These are phyloP conservation scores for Corythornis madagascariensis DNA, from an alignment of 2,113 vertebrate species.

Conservation along the genomic window DNA sequence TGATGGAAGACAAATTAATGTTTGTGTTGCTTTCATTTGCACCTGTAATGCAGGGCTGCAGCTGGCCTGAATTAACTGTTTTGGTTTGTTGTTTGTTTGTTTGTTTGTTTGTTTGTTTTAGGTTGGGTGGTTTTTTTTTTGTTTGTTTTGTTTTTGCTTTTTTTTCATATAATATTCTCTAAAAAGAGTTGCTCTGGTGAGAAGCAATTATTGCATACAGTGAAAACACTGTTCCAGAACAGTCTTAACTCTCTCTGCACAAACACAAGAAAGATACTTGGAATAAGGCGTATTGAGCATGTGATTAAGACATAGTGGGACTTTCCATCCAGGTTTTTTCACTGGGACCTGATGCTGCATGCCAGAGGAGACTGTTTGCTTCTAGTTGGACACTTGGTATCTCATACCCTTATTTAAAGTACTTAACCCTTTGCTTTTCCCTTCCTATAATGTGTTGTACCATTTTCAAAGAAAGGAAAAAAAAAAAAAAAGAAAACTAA, in stretches of 20 bases:
- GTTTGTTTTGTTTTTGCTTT: background rate
- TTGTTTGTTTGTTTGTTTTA: no score
- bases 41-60: background rate
- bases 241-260: background rate
- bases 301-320: background rate
- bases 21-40: background rate
- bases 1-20: background rate
- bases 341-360: background rate
- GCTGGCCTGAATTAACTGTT: background rate
- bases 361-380: background rate
- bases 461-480: background rate
- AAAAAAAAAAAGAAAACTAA: background rate
- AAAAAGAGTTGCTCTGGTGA: background rate
- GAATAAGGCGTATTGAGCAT: background rate
- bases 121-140: no score
- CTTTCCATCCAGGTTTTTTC: background rate
- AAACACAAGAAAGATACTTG: background rate
- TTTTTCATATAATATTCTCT: background rate
- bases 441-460: background rate
- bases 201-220: background rate
- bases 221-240: background rate
- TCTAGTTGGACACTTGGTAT: background rate
- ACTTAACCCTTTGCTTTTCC: background rate
- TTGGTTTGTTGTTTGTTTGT: no score
- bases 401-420: background rate